Base-by-base conservation (phyloP, 2,113 vertebrate genomes). In the Bufo gargarizans region DNA sequence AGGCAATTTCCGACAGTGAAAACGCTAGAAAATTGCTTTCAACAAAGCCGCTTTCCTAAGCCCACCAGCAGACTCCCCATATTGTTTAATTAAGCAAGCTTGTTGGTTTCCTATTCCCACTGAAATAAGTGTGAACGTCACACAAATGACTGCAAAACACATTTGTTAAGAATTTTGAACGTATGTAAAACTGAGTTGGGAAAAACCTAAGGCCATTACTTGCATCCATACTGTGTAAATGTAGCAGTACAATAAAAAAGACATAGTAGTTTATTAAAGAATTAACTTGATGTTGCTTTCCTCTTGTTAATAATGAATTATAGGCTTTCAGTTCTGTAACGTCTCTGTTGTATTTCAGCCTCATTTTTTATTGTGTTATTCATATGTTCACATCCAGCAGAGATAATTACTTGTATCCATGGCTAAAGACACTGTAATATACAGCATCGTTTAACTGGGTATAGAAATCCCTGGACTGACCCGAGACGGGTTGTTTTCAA, bases 281-380 rank as follows among this genome's bases (percentile, higher is more conserved):
- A 83, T 83, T 50, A 67, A 83, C 61, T 67, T 45, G 81, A 49
- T 83, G 61, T 53, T 83, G 81, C 63, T 83, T 83, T 83, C 81
- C 63, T 83, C 49, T 84, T 55, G 65, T 84, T 84, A 84, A 84
- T 84, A 84, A 56, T 84, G 67, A 84, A 84, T 84, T 72, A 84
- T 84, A 72, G 50, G 82, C 49, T 84, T 84, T 72, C 14, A 72
- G 65, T 58, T 84, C 22, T 55, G 13, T 53, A 84, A 74, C 14
- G 50, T 84, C 65, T 72, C 65, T 72, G 82, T 84, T 83, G 45
- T 50, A 53, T 83, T 61, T 83, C 81, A 83, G 61, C 45, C 65
- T 84, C 65, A 56, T 71, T 84, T 65, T 84, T 71, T 58, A 84
- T 84, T 84, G 67, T 83, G 81, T 84, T 74, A 84, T 72, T 84